phyloP scores from a whole-genome alignment of 2,888 invertebrate species.

The Diplazon laetatorius region DNA sequence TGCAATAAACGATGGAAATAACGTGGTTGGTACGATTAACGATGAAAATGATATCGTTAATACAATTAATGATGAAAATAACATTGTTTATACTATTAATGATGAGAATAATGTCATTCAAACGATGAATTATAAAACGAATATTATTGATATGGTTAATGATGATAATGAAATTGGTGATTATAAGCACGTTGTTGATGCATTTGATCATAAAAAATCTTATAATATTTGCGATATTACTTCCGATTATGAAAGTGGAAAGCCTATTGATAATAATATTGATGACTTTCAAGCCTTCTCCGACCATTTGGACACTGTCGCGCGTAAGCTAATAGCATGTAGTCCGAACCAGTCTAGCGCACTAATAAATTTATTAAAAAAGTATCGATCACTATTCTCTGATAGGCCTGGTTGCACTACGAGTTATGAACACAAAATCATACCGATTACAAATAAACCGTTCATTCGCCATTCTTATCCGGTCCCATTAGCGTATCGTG shows the following conservation, averaged over 20 bases:
- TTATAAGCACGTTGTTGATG: not conserved
- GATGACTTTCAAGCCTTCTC: not conserved
- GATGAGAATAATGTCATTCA: too few species aligned
- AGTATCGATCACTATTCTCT: constrained; percentile 59
- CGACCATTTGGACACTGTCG: constrained; percentile 12
- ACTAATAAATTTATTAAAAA: constrained; percentile 10
- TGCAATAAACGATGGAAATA: too few species aligned
- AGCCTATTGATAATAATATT: not conserved
- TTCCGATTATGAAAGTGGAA: not conserved
- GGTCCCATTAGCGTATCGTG: constrained; percentile 69
- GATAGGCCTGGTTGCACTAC: constrained; percentile 60
- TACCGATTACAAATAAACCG: too few species aligned
- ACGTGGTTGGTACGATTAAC: too few species aligned
- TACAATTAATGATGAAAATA: too few species aligned
- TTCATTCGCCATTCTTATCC: too few species aligned
- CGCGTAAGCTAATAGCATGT: constrained; percentile 20
- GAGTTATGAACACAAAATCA: constrained; percentile 70
- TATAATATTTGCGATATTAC: not conserved
- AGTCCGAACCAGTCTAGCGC: not conserved
- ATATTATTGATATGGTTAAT: too few species aligned
- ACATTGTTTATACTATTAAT: too few species aligned
- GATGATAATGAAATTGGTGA: not conserved
- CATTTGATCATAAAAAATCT: not conserved
- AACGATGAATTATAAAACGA: too few species aligned
- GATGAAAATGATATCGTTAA: too few species aligned